phyloP scores from a whole-genome alignment of 2,797 vertebrate species.

The Crossoptilon crossoptilon region DNA sequence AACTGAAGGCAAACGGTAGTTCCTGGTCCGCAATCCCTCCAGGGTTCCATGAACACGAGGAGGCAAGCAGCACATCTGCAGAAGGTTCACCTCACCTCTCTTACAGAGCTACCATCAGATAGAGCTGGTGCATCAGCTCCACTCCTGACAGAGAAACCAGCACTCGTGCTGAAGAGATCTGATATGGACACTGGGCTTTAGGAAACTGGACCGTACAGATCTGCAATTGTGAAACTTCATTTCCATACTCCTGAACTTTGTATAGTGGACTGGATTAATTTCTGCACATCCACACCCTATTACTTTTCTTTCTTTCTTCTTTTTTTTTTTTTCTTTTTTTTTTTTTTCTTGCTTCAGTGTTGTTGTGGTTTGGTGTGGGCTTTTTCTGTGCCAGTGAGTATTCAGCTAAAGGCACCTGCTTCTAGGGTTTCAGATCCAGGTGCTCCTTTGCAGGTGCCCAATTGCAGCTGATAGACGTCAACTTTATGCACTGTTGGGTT shows the following conservation, averaged over 20 bases:
- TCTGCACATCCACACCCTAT: not conserved
- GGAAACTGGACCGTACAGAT: not conserved
- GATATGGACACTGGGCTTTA: not conserved
- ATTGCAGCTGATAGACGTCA: not conserved
- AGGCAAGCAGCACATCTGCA: not conserved
- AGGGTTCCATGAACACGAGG: not conserved
- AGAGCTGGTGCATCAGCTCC: not conserved
- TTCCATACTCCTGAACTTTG: not conserved
- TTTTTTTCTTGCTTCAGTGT: not conserved
- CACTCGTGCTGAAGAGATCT: not conserved
- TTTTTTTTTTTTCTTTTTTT: not conserved
- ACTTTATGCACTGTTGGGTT: not conserved
- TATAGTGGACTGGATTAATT: not conserved
- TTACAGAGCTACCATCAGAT: not conserved
- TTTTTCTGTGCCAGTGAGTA: not conserved
- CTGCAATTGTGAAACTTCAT: not conserved
- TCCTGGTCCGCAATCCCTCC: not conserved
- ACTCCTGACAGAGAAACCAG: not conserved
- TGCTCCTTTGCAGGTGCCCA: not conserved
- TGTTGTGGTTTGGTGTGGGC: not conserved
- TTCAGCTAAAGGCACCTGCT: constrained; percentile 19
- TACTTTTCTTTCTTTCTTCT: not conserved
- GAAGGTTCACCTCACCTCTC: not conserved
- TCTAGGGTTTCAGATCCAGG: constrained; percentile 21
- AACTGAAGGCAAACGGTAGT: accelerated